Base-by-base conservation (phyloP, 1,140 invertebrate genomes). In the Chelonus insularis region DNA sequence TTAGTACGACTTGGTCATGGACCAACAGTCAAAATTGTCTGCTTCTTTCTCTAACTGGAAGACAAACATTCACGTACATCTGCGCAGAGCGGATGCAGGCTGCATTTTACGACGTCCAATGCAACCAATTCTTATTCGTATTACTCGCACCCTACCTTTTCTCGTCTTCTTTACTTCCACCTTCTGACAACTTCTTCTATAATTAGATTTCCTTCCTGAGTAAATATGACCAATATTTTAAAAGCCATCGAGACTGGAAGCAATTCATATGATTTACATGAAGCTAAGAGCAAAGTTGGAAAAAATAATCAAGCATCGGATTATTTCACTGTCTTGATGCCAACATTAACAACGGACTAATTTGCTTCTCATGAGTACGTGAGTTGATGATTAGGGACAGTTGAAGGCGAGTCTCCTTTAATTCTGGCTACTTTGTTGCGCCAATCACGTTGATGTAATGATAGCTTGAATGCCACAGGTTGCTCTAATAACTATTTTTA, bases 41-140 rank as follows among this genome's bases (percentile, higher is more conserved):
- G n/a, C 64, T 68, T 58, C 63, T 66, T 68, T 62, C 34, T 59
- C 47, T 65, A 55, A 48, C 68, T 55, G 59, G 61, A 64, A 52
- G 11, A 41, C 29, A 20, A 12, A 47, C 16, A 32, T 63, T 50
- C 63, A 63, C 64, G 68, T 68, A 77, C 78, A 80, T 80, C 78
- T 80, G 78, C 77, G 72, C 62, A 41, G 60, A 75, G 66, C 78
- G 78, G 78, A 80, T 79, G 78, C 78, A 79, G 75, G 62, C 78
- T 80, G 78, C 78, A 78, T 73, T 79, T 79, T 79, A 79, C 71
- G 74, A 64, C 72, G 72, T 68, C 74, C 72, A 71, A 71, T 77
- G 71, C 73, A 74, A 72, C 70, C 68, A 65, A 77, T 75, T 78
- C 74, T 72, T 20, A 68, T 75, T 74, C 65, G 64, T 71, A 66